Conservation (phyloP, 2,113 vertebrate species). For the Anarrhichthys ocellatus region DNA sequence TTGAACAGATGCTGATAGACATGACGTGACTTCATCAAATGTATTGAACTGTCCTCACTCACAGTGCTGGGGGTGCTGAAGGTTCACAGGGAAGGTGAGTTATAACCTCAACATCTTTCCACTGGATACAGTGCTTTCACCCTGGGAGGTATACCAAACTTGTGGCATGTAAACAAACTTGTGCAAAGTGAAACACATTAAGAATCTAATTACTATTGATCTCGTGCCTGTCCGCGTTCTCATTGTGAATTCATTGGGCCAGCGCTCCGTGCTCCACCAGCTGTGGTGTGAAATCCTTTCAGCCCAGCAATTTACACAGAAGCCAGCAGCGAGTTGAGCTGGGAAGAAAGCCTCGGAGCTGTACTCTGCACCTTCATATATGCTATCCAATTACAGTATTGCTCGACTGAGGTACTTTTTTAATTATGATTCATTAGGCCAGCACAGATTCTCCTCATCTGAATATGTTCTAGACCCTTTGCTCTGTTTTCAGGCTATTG, state of each 20-base stretch:
- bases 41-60: background rate
- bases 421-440: conserved; percentile 37
- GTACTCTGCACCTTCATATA: background rate
- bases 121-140: conserved; percentile 5
- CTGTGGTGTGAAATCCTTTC: conserved; percentile 36
- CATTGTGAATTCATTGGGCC: conserved; percentile 44
- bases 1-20: conserved; percentile 30
- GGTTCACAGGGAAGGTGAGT: background rate
- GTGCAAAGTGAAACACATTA: conserved; percentile 56
- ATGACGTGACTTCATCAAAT: conserved; percentile 1
- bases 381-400: conserved; percentile 31
- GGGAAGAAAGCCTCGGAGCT: background rate
- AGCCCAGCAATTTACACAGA: conserved; percentile 18
- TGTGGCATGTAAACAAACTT: conserved; percentile 44
- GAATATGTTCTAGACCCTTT: conserved; percentile 7
- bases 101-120: background rate
- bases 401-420: conserved; percentile 8
- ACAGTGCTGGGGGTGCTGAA: background rate
- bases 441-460: conserved; percentile 26
- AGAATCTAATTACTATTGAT: conserved; percentile 58
- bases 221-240: conserved; percentile 33
- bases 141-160: conserved; percentile 29
- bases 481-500: background rate
- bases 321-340: conserved; percentile 13
- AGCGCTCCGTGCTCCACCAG: conserved; percentile 1